phyloP scores from a whole-genome alignment of 2,797 vertebrate genomes.

The Choloepus didactylus region DNA sequence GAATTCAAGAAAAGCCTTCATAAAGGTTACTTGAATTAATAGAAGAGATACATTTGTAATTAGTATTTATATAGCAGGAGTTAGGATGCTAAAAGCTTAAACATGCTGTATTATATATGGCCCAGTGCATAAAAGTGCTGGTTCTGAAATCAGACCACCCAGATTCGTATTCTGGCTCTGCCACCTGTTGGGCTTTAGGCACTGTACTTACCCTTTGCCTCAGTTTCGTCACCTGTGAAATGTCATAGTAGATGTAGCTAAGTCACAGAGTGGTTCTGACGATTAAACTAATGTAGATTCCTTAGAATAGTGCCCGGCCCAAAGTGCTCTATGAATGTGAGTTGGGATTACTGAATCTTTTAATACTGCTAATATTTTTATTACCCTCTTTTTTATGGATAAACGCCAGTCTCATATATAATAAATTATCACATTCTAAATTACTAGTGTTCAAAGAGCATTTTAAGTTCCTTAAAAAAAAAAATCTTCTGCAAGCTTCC shows the following conservation, averaged over 20 bases:
- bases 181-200: not conserved
- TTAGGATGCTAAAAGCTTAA: not conserved
- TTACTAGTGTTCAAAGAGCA: not conserved
- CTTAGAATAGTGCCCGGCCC: not conserved
- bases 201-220: not conserved
- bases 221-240: conserved; percentile 4
- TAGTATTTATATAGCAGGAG: not conserved
- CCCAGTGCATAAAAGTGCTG: not conserved
- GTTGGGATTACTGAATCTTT: conserved; percentile 9
- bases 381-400: not conserved
- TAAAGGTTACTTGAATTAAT: conserved; percentile 41
- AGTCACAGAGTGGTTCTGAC: not conserved
- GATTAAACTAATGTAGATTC: not conserved
- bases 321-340: not conserved
- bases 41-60: conserved; percentile 5
- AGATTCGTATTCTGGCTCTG: not conserved
- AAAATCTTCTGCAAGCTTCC: not conserved
- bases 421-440: conserved; percentile 7
- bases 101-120: not conserved
- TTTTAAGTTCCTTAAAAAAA: not conserved
- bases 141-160: not conserved
- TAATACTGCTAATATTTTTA: conserved; percentile 23
- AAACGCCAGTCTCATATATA: not conserved
- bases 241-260: not conserved
- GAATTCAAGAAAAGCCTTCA: not conserved